Evolutionary conservation across 2,113 vertebrate genomes (phyloP).

Genomic region (Rhinoptilus africanus): DNA sequence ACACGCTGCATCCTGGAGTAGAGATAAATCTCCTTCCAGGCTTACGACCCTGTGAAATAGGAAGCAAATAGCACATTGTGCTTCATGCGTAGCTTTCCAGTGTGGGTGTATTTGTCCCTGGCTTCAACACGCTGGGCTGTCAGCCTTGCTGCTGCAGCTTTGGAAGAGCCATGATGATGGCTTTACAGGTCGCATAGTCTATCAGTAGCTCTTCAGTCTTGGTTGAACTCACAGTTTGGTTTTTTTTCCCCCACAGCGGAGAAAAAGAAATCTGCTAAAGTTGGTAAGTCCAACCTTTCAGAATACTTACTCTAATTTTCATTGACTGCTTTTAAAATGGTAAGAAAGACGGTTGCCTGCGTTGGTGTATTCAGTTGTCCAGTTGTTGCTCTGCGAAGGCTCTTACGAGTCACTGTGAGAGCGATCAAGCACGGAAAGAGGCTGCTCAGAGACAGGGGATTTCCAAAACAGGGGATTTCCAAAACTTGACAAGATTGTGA

Average conservation of each 20-base stretch:
- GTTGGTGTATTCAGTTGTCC: background rate
- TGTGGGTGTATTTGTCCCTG: background rate
- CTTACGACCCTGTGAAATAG: background rate
- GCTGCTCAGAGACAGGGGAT: background rate
- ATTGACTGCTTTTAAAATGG: background rate
- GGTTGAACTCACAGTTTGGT: background rate
- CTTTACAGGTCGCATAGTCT: background rate
- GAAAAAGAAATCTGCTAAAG: constrained; percentile 59
- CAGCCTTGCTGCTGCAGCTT: background rate
- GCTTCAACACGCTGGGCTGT: background rate
- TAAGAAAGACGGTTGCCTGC: background rate
- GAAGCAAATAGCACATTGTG: background rate
- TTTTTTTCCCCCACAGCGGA: constrained; percentile 9
- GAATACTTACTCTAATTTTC: background rate
- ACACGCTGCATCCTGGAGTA: background rate
- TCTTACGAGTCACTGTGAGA: background rate
- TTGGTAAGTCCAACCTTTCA: constrained; percentile 53
- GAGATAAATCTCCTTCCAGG: background rate
- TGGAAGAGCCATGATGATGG: background rate
- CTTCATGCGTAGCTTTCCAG: background rate
- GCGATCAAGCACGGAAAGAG: background rate
- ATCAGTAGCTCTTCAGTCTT: background rate
- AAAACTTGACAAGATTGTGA: background rate
- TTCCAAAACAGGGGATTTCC: background rate
- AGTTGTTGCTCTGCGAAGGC: background rate